Conservation (phyloP, 2,113 vertebrate genomes). For the Notarius quadriscutis region DNA sequence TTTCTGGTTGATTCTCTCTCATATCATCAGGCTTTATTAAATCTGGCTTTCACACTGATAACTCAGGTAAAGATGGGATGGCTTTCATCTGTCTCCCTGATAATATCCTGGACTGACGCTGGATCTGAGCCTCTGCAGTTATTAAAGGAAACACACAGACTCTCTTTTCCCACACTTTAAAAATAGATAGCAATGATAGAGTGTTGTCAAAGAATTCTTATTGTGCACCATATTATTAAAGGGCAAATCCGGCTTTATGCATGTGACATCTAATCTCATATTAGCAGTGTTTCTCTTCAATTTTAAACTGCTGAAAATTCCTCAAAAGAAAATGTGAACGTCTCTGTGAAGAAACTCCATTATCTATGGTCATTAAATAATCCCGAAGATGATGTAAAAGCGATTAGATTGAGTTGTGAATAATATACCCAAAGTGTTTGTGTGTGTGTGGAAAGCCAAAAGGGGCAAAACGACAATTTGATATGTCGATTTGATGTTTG, state of each 20-base stretch:
- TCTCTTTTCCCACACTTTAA: background rate
- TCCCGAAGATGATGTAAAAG: background rate
- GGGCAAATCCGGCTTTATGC: too few species aligned
- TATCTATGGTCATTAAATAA: background rate
- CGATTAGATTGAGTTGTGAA: background rate
- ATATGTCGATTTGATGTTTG: background rate
- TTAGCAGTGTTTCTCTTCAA: background rate
- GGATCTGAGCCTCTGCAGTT: background rate
- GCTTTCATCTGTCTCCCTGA: conserved; percentile 9
- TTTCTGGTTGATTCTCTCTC: background rate
- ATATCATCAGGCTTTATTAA: conserved; percentile 32
- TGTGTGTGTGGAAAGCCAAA: background rate
- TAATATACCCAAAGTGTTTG: background rate
- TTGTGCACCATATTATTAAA: background rate
- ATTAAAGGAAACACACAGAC: conserved; percentile 8
- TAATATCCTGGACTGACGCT: conserved; percentile 22
- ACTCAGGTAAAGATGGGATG: conserved; percentile 1
- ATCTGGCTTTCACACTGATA: conserved; percentile 21
- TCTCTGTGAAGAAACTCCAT: background rate
- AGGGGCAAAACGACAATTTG: background rate
- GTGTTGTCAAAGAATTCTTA: background rate
- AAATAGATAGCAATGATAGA: background rate
- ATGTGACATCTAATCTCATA: background rate
- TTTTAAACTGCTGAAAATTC: background rate
- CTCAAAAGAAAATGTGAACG: background rate